Evolutionary conservation across 2,797 vertebrate genomes (phyloP), one percentile per base, ranked within the genome.

Genomic region (Glyptemys insculpta): DNA sequence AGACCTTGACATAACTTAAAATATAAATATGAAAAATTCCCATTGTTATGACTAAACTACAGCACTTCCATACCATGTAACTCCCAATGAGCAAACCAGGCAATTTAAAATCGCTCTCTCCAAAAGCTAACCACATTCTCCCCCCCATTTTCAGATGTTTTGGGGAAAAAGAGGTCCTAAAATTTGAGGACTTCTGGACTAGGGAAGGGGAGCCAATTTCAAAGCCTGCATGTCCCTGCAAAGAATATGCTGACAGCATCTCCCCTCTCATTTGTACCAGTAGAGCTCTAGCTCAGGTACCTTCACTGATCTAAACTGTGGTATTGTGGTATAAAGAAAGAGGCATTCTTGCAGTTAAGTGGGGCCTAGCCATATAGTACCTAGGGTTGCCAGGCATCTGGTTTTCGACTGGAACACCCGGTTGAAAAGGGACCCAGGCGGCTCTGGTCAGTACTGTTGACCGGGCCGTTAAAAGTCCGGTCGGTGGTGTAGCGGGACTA

Each of bases 151-250:
- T 95, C 81, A 59, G 85, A 62, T 9, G 7, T 81, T 87, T 87
- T 95, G 91, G 95, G 94, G 96, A 96, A 96, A 94, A 81, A 95
- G 92, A 94, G 87, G 80, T 91, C 82, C 76, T 97, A 97, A 97
- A 97, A 96, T 94, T 85, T 95, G 91, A 97, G 96, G 92, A 94
- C 31, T 95, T 97, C 95, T 96, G 96, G 95, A 96, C 91, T 59
- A 83, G 87, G 87, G 62, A 85, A 92, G 81, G 85, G 47, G 79
- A 95, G 95, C 89, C 79, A 29, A 84, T 97, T 97, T 95, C 96
- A 97, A 95, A 92, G 94, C 79, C 88, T 92, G 34, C 62, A 62
- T 88, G 89, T 96, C 96, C 93, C 90, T 92, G 95, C 90, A 95
- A 96, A 96, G 94, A 95, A 89, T 49, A 92, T 96, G 94, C 91